Base-by-base conservation (phyloP, 2,888 invertebrate genomes). In the Leucoma salicis region DNA sequence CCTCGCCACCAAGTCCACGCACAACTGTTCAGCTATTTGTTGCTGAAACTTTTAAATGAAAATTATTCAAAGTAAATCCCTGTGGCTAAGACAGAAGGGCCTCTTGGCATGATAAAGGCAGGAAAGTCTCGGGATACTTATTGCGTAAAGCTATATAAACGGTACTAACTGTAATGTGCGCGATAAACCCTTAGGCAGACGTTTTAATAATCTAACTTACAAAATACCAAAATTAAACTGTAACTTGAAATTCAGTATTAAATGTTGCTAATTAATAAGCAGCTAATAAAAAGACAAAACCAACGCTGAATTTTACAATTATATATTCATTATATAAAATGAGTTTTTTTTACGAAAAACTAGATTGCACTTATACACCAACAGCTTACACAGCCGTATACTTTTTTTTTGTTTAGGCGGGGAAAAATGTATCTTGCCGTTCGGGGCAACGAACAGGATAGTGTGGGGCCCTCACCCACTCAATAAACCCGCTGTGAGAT, bases 1-100 rank as follows among this genome's bases (percentile, higher is more conserved):
- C n/a, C n/a, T 21, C 38, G 47, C 51, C 48, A 51, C 32, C 16
- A 21, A 39, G 51, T 36, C 42, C 31, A 33, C 28, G 38, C 48
- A 46, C 42, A 55, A 59, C 53, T 45, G 49, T 49, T 49, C 46
- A 31, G 37, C 14, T 55, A 57, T 58, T 57, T 57, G 52, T 57
- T 54, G 50, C 44, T 38, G 44, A 42, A 57, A 32, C 41, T 33
- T 50, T 54, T 50, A 48, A 58, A 57, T 50, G 39, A 46, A 54
- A 39, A 50, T 39, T 58, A 49, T 57, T 50, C 47, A 46, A 27
- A 35, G 41, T 24, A 37, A 46, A 46, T 29, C 46, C 50, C 47
- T 57, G 57, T 35, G 44, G 10, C 44, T 50, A 47, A 57, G 38
- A 54, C 43, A 42, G 39, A 32, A 29, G 21, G 39, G 31, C 41